Evolutionary conservation across 2,888 invertebrate species (phyloP).

Genomic region (Tipula confusa): DNA sequence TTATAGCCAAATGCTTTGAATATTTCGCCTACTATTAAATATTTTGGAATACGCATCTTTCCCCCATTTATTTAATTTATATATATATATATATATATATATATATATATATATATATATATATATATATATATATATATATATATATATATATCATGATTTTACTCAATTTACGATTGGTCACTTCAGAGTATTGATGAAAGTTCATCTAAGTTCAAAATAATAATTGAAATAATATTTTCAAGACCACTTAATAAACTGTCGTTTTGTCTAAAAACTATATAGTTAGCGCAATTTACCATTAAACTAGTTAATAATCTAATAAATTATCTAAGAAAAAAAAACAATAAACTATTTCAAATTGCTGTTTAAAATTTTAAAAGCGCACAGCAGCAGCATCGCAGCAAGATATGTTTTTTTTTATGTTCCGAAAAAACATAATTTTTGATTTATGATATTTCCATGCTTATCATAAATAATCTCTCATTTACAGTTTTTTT

Average conservation of each 20-base stretch:
- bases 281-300: neutral
- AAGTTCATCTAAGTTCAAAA: neutral
- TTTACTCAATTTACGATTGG: too few species aligned
- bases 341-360: neutral
- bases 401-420: neutral
- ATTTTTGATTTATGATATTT: neutral
- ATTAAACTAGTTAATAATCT: neutral
- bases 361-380: neutral
- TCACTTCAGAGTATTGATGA: too few species aligned
- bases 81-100: too few species aligned
- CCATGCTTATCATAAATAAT: constrained; percentile 25
- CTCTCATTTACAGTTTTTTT: constrained; percentile 3
- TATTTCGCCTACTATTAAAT: too few species aligned
- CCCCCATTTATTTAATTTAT: too few species aligned
- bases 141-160: too few species aligned
- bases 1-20: too few species aligned
- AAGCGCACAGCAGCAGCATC: neutral
- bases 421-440: neutral
- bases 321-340: neutral
- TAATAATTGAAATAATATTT: neutral
- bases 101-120: too few species aligned
- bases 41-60: too few species aligned
- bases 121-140: too few species aligned
- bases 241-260: neutral
- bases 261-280: neutral